Conservation (phyloP, 2,113 vertebrate species). For the Haplochromis burtoni region DNA sequence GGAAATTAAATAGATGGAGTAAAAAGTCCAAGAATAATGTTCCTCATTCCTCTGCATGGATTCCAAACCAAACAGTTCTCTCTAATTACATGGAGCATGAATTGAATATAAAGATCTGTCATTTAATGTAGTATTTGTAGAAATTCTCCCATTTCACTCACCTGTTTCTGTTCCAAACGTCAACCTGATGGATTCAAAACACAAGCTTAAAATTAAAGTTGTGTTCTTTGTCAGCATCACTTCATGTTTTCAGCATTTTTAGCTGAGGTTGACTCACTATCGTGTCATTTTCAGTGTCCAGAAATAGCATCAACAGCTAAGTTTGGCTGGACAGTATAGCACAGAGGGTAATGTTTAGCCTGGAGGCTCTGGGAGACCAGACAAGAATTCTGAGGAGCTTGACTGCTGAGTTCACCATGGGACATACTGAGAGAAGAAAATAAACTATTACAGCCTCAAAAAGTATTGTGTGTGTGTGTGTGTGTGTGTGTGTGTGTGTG, state of each 20-base stretch:
- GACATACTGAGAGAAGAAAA: constrained; percentile 37
- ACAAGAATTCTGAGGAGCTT: not conserved
- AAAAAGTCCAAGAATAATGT: constrained; percentile 21
- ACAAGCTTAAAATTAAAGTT: not conserved
- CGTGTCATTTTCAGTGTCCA: not conserved
- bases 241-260: not conserved
- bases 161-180: not conserved
- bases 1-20: constrained; percentile 30
- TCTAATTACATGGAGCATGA: not conserved
- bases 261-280: not conserved
- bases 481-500: not conserved
- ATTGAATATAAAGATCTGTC: not conserved
- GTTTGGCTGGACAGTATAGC: constrained; percentile 6
- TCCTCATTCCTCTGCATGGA: not conserved
- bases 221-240: not conserved
- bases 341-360: constrained; percentile 11
- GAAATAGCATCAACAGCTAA: not conserved
- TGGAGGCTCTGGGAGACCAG: not conserved
- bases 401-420: constrained; percentile 32
- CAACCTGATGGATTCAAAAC: not conserved
- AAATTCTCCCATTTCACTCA: not conserved
- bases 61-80: constrained; percentile 23
- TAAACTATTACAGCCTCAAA: constrained; percentile 37
- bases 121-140: not conserved
- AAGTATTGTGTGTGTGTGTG: not conserved